Evolutionary conservation across 1,140 invertebrate species (phyloP), one percentile per base, ranked within the genome.

Genomic region (Heliothis subflexa): DNA sequence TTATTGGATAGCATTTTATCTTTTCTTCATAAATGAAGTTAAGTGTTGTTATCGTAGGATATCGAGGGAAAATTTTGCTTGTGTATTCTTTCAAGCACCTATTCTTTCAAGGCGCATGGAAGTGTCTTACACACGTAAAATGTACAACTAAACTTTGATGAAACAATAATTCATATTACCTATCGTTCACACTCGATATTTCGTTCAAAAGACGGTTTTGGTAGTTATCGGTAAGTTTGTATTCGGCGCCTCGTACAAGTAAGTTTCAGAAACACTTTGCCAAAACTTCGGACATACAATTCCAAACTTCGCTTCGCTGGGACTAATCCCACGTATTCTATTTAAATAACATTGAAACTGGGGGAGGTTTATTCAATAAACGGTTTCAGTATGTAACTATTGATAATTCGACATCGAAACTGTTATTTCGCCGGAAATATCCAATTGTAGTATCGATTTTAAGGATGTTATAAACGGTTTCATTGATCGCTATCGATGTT

Each of bases 281-380:
- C 21, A 3, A 71, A 71, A 25, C 55, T 71, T 40, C 7, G 50
- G 55, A 55, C 54, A 55, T 71, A 50, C 21, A 28, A 33, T 52
- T 70, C 16, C 47, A 52, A 62, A 55, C 50, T 71, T 55, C 50
- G 18, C 0, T 28, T 55, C 50, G 18, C 0, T 28, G 28, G 54
- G 55, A 71, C 68, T 71, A 71, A 55, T 71, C 49, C 68, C 5
- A 52, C 25, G 66, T 45, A 64, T 64, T 64, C 57, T 33, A 47
- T 11, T 40, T 28, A 33, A 62, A 40, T 64, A 47, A 66, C 47
- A 66, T 66, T 16, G 10, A 45, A 62, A 16, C 59, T 62, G 33
- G n/a, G 14, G 59, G 40, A 62, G 28, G 33, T 7, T 49, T 21
- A 28, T 59, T 2, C 18, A 47, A 47, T 66, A 7, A 66, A 66